phyloP scores from a whole-genome alignment of 2,797 vertebrate genomes.

The Carcharodon carcharias region DNA sequence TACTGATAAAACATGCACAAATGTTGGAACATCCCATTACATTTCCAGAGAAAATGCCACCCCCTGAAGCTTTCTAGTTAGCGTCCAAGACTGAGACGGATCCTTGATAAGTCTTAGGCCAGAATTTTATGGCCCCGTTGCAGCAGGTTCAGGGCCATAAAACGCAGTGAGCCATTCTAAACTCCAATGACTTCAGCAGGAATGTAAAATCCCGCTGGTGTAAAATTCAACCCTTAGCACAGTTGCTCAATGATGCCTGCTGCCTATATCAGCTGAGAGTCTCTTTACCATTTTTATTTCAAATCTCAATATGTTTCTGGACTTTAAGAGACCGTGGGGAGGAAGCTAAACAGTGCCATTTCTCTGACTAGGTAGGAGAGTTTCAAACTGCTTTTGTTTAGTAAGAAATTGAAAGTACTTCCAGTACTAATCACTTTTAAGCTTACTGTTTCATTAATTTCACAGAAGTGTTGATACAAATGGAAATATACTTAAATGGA shows the following conservation, averaged over 20 bases:
- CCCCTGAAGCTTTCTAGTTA: background rate
- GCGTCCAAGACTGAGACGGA: background rate
- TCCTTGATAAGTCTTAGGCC: background rate
- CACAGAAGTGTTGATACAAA: slow-evolving; percentile 1
- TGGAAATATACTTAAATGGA: slow-evolving; percentile 16
- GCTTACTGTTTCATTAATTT: slow-evolving; percentile 29
- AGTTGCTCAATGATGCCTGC: background rate
- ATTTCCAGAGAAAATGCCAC: background rate
- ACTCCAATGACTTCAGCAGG: too few species aligned
- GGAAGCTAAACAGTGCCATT: background rate
- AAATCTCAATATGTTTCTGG: background rate
- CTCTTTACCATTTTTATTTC: background rate
- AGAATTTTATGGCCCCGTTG: too few species aligned
- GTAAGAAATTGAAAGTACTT: slow-evolving; percentile 2
- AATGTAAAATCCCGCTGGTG: too few species aligned
- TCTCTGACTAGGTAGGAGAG: background rate
- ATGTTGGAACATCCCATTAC: background rate
- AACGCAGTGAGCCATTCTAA: too few species aligned
- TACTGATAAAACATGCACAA: too few species aligned
- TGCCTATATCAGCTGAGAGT: background rate
- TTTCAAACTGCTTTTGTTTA: background rate
- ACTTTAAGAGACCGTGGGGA: background rate
- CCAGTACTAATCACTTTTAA: background rate
- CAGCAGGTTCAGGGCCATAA: too few species aligned
- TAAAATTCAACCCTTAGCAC: too few species aligned